These are phyloP conservation scores for Ophion ventricosus DNA, from an alignment of 2,888 invertebrate species.

Conservation along the genomic window DNA sequence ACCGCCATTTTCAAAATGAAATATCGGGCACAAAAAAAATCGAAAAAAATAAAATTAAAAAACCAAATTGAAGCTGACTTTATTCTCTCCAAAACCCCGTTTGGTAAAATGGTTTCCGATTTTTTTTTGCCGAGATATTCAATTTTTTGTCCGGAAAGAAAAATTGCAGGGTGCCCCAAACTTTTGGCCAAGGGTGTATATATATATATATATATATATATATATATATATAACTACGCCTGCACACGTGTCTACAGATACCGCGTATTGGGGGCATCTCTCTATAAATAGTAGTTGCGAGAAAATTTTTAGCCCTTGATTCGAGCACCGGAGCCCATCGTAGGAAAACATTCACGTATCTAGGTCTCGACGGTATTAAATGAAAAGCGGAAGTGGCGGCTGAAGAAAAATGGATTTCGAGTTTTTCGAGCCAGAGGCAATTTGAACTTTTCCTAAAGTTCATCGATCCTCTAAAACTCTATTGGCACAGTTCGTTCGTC, in stretches of 20 bases:
- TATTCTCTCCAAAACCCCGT: too few relatives aligned
- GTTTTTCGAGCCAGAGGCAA: not conserved
- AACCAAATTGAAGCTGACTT: too few relatives aligned
- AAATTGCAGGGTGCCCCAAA: too few relatives aligned
- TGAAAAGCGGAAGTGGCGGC: constrained; percentile 22
- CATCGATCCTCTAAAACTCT: not conserved
- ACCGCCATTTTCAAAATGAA: too few relatives aligned
- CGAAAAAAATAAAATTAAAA: too few relatives aligned
- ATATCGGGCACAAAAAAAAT: too few relatives aligned
- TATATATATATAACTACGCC: not conserved
- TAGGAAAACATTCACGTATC: constrained; percentile 67
- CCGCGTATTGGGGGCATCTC: constrained; percentile 81
- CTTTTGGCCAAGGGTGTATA: too few relatives aligned
- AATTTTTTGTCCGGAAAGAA: too few relatives aligned
- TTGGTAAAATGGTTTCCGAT: too few relatives aligned
- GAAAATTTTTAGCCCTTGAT: constrained; percentile 83
- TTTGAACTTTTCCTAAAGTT: constrained; percentile 1
- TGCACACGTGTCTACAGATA: constrained; percentile 78
- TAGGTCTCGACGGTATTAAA: constrained; percentile 66
- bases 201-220: not conserved
- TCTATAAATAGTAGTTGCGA: constrained; percentile 81
- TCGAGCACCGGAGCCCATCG: constrained; percentile 70
- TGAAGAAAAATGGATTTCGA: not conserved
- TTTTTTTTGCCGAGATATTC: too few relatives aligned
- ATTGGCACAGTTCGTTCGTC: not conserved